Base-by-base conservation (phyloP, 1,140 invertebrate genomes). In the Apis dorsata region DNA sequence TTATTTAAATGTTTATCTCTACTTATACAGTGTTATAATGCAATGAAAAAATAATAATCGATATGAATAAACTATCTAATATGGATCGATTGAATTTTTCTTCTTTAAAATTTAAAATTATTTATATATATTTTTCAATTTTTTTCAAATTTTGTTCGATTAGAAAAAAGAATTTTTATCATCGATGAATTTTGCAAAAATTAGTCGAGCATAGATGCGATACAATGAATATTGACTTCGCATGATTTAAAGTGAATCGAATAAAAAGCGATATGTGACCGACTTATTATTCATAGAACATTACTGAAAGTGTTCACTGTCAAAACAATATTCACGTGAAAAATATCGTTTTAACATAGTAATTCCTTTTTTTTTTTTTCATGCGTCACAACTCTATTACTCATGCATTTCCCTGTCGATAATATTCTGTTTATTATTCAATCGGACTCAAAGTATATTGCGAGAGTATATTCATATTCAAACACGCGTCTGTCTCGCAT, bases 231-330 rank as follows among this genome's bases (percentile, higher is more conserved):
- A 21, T 77, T 66, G 44, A 53, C 9, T 44, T 49, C 21, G 21
- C 8, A 68, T 24, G 57, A n/a, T 78, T 44, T n/a, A 44, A 68
- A 57, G 44, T 63, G 2, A 12, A 63, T 19, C 44, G 19, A 24
- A 51, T 24, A 63, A 5, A 3, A 4, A 19, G 8, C 17, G 19
- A 3, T 44, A 28, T 8, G n/a, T 21, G 0, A 0, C n/a, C 21
- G 44, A 24, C 44, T 65, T 80, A 73, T 55, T 73, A 65, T 80
- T 73, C 69, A 24, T 65, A 55, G 19, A 19, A 60, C 8, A 24
- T 70, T 24, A 49, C 21, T 44, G 34, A 44, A 44, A 44, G 0
- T 44, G 11, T 49, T 13, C 19, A 5, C 28, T 8, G 24, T 69
- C 28, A 49, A 17, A 51, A 8, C 4, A 15, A 24, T 17, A 4